Base-by-base conservation (phyloP, 2,113 vertebrate genomes). In the Cinclus mexicanus region DNA sequence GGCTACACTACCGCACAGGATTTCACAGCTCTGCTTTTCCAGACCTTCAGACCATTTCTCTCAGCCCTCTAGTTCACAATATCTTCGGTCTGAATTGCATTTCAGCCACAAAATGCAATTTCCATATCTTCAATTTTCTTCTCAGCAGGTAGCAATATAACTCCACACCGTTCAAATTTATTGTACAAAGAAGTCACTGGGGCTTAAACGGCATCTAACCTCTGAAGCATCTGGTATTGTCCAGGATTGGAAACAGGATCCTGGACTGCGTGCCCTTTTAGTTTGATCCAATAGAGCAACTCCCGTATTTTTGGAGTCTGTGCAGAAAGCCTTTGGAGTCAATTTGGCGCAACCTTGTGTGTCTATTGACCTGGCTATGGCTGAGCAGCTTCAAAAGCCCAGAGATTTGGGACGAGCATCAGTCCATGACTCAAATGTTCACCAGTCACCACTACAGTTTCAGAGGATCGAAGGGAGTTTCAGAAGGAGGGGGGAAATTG, bases 121-220 rank as follows among this genome's bases (percentile, higher is more conserved):
- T 97, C 93, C 94, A 90, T 96, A 96, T 84, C 93, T 96, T 95
- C 90, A 96, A 89, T 96, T 97, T 94, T 97, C 93, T 91, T 89
- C 91, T 88, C 94, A 94, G 95, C 87, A 17, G 83, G 94, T 94
- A 65, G 70, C 82, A 86, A 75, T 94, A 81, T 88, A 97, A 81
- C 92, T 95, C 88, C 80, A 59, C 35, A 47, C 72, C 19, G 42
- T 91, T 95, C 61, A 82, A 93, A 91, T 90, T 60, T 71, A 78
- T 90, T 61, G 83, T 76, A 90, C 64, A 94, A 94, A 87, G 79
- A 91, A 95, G 60, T 82, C 7, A 0, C 91, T 93, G 60, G 69
- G 69, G 78, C 67, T 95, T 95, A 84, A 96, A 92, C 4, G 52
- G 35, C 82, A 68, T 87, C 93, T 91, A 96, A 95, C 92, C 85